Conservation (phyloP, 2,797 vertebrate species). For the Artibeus jamaicensis region DNA sequence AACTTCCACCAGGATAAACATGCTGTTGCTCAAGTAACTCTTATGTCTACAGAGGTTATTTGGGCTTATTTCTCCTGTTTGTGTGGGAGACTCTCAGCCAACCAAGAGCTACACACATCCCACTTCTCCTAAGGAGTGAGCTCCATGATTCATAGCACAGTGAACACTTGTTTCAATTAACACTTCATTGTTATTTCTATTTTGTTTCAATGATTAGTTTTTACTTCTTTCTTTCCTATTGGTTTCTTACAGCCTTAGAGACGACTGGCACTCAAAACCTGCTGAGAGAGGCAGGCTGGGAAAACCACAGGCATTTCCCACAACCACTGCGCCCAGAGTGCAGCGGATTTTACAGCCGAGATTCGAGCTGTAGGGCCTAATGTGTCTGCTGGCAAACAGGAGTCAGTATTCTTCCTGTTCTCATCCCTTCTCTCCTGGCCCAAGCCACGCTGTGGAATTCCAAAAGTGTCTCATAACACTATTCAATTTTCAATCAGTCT, state of each 20-base stretch:
- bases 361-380: slow-evolving; percentile 46
- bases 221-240: slow-evolving; percentile 57
- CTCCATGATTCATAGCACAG: slow-evolving; percentile 53
- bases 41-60: background rate
- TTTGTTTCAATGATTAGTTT: slow-evolving; percentile 60
- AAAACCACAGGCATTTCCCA: slow-evolving; percentile 67
- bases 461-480: slow-evolving; percentile 70
- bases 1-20: background rate
- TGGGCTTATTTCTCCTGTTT: background rate
- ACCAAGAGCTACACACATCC: background rate
- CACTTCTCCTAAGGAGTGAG: slow-evolving; percentile 52
- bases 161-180: slow-evolving; percentile 70
- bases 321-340: background rate
- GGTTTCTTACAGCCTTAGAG: slow-evolving; percentile 64
- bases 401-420: slow-evolving; percentile 44
- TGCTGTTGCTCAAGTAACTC: background rate
- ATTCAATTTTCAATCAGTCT: slow-evolving; percentile 57
- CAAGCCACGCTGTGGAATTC: slow-evolving; percentile 45
- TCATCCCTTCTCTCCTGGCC: slow-evolving; percentile 65
- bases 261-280: slow-evolving; percentile 39
- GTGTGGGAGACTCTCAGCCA: background rate
- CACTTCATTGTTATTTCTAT: slow-evolving; percentile 69
- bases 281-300: slow-evolving; percentile 51
- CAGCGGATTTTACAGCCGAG: slow-evolving; percentile 50
- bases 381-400: slow-evolving; percentile 68